These are phyloP conservation scores for Caenorhabditis tropicalis DNA, from an alignment of 1,140 invertebrate species.

Conservation along the genomic window DNA sequence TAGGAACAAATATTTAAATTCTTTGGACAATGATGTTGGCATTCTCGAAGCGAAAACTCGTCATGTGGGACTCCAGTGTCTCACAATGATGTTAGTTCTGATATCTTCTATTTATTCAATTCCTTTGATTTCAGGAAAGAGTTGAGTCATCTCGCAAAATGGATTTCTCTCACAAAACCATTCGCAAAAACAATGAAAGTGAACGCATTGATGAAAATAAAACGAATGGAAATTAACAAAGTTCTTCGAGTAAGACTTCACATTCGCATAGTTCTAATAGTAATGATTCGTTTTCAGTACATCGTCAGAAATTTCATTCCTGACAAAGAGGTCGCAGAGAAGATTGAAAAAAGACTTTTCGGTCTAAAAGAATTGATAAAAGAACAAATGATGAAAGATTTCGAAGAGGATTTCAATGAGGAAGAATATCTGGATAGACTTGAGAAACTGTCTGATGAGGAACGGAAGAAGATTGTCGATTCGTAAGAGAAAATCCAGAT, in stretches of 20 bases:
- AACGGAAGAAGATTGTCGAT: neutral
- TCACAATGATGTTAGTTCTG: slow-evolving; percentile 22
- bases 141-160: neutral
- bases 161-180: slow-evolving; percentile 12
- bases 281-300: neutral
- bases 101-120: too few relatives aligned
- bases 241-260: neutral
- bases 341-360: slow-evolving; percentile 3
- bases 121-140: neutral
- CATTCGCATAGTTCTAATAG: too few relatives aligned
- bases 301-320: neutral
- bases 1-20: neutral
- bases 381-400: neutral
- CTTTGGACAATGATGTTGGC: neutral
- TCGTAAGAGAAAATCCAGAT: neutral
- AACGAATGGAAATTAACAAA: neutral
- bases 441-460: neutral
- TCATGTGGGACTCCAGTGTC: neutral
- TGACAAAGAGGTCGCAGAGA: neutral
- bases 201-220: slow-evolving; percentile 13
- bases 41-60: neutral
- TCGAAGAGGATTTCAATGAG: neutral
- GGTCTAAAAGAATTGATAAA: neutral
- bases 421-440: neutral
- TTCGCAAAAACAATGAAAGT: slow-evolving; percentile 36